phyloP scores from a whole-genome alignment of 2,888 invertebrate genomes.

The Dyspetes luteomarginatus region DNA sequence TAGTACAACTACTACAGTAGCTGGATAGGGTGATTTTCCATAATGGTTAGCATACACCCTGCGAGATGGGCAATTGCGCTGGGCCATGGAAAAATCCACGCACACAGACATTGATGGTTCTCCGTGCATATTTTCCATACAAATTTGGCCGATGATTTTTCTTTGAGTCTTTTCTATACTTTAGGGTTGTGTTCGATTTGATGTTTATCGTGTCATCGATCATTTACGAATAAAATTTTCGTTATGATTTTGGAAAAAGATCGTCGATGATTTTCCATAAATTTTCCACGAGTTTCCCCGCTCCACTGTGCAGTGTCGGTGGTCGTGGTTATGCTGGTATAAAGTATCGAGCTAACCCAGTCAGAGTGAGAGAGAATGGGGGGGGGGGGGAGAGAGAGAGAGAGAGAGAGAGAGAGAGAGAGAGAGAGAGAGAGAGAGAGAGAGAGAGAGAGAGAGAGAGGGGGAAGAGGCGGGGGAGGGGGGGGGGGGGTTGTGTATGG shows the following conservation, averaged over 20 bases:
- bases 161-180: too few species aligned
- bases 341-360: slow-evolving; percentile 22
- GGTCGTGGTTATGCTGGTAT: slow-evolving; percentile 50
- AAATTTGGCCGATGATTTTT: too few species aligned
- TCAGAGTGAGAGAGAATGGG: slow-evolving; percentile 38
- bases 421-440: too few species aligned
- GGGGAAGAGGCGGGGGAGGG: slow-evolving; percentile 45
- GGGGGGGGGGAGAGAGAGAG: slow-evolving; percentile 56
- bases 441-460: slow-evolving; percentile 53
- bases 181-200: too few species aligned
- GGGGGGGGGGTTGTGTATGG: slow-evolving; percentile 23
- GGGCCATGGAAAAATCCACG: neutral
- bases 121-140: too few species aligned
- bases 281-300: slow-evolving; percentile 15
- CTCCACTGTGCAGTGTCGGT: slow-evolving; percentile 38
- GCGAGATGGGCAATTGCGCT: neutral
- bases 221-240: too few species aligned
- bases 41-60: too few species aligned
- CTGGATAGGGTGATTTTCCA: neutral
- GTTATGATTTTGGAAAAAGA: too few species aligned
- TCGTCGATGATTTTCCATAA: slow-evolving; percentile 16
- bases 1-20: neutral
- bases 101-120: too few species aligned
- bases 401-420: slow-evolving; percentile 51
- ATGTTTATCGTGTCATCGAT: too few species aligned